Evolutionary conservation across 2,888 invertebrate species (phyloP).

Genomic region (Dryomyza anilis): DNA sequence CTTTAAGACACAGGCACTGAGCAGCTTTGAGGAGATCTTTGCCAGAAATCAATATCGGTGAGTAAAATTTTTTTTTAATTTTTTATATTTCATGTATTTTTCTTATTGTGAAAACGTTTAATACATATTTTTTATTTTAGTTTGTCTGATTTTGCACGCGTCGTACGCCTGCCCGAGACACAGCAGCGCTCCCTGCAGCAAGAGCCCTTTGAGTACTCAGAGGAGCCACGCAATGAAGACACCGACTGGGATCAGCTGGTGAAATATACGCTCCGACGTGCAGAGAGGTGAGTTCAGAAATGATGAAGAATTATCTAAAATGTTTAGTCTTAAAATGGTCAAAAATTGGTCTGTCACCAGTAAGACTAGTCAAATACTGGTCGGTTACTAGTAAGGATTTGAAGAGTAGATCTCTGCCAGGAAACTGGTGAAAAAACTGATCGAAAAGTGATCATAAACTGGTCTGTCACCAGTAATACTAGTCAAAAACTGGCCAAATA

Average conservation of each 20-base stretch:
- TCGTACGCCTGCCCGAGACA: slow-evolving; percentile 71
- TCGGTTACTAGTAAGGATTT: too few species aligned
- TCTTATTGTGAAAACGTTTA: too few species aligned
- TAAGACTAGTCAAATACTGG: too few species aligned
- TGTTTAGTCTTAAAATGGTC: too few species aligned
- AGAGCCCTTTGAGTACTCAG: slow-evolving; percentile 76
- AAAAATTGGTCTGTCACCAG: too few species aligned
- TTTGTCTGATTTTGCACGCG: slow-evolving; percentile 73
- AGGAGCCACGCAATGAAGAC: slow-evolving; percentile 73
- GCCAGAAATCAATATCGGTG: slow-evolving; percentile 67
- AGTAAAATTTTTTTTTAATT: too few species aligned
- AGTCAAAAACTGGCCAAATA: too few species aligned
- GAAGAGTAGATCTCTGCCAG: too few species aligned
- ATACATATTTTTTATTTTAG: slow-evolving; percentile 49
- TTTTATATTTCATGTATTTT: too few species aligned
- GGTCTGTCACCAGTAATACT: too few species aligned
- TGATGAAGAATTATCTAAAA: background rate
- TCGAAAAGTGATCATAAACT: too few species aligned
- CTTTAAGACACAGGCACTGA: slow-evolving; percentile 80
- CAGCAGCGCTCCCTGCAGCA: slow-evolving; percentile 72
- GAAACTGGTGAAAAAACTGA: too few species aligned
- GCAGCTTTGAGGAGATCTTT: slow-evolving; percentile 80
- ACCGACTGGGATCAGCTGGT: slow-evolving; percentile 82
- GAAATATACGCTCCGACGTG: slow-evolving; percentile 77
- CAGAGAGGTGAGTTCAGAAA: slow-evolving; percentile 65